Base-by-base conservation (phyloP, 2,797 vertebrate genomes). In the Eptatretus atami region DNA sequence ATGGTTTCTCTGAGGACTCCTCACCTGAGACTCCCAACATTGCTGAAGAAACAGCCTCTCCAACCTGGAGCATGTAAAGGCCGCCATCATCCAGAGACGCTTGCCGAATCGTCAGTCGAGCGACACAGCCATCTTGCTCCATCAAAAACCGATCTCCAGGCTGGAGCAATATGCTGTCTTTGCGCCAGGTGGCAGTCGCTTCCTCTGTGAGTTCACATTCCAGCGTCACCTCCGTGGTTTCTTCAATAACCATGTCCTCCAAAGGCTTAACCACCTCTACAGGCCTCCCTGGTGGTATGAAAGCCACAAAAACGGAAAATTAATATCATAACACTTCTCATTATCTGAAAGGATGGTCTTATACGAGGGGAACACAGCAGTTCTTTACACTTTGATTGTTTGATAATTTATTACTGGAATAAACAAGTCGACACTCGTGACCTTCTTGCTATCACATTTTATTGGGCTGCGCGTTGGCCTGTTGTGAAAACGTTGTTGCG, bases 21-120 rank as follows among this genome's bases (percentile, higher is more conserved):
- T 25, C n/a, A 61, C 57, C 57, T 61, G 57, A n/a, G 57, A 61
- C 57, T 25, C 57, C 57, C n/a, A 61, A 25, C n/a, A 61, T 61
- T 10, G 15, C n/a, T n/a, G 57, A n/a, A 10, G 9, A n/a, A 25
- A 61, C 57, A 25, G 57, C 57, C n/a, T 61, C 57, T 12, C 57
- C 57, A 25, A 10, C 10, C 12, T 61, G n/a, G 57, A n/a, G 25
- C n/a, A 25, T 61, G 57, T 61, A 61, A n/a, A 61, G n/a, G 57
- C 57, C 57, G 9, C 57, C 25, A 11, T 61, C 57, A 25, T 61
- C 57, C 57, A 11, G 25, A n/a, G 57, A n/a, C 9, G 12, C 57
- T n/a, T 12, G 57, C n/a, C 11, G 57, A 25, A 61, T 61, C n/a
- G 57, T 25, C n/a, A 61, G 12, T n/a, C 57, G 57, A n/a, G 57